phyloP scores from a whole-genome alignment of 30 jellyfish, hydroid and myxozoan genomes.

The Cassiopea andromeda region DNA sequence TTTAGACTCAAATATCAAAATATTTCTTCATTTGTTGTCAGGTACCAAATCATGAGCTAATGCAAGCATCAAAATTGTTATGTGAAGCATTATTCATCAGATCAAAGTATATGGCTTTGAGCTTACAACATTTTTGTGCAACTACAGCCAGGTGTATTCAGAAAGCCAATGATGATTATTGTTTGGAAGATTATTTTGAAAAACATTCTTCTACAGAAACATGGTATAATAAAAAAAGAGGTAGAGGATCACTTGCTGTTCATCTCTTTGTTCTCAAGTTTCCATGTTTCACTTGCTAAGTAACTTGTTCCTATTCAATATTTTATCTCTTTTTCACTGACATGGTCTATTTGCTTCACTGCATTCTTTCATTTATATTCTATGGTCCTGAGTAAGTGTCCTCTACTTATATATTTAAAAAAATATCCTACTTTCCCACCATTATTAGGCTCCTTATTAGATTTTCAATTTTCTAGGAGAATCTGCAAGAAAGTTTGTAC shows the following conservation, averaged over 20 bases:
- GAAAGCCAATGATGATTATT: constrained; percentile 83
- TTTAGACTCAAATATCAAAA: no score
- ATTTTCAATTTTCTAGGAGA: no score
- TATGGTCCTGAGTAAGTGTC: no score
- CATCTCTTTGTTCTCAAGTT: not conserved
- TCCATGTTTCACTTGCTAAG: not conserved
- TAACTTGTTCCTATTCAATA: no score
- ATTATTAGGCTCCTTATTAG: no score
- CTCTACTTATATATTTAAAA: no score
- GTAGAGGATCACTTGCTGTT: constrained; percentile 4
- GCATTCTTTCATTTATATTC: no score
- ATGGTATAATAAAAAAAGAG: constrained; percentile 60
- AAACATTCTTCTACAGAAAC: constrained; percentile 53
- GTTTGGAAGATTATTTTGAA: constrained; percentile 52
- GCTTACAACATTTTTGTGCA: constrained; percentile 90
- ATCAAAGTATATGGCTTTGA: constrained; percentile 96
- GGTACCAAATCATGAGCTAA: constrained; percentile 94
- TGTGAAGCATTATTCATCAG: constrained; percentile 98
- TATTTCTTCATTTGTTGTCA: not conserved
- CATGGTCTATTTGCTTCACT: no score
- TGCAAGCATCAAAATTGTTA: constrained; percentile 91
- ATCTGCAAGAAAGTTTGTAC: no score
- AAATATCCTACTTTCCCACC: no score
- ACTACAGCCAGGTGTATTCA: constrained; percentile 86
- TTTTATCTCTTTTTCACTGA: no score